phyloP scores from a whole-genome alignment of 2,888 invertebrate genomes.

The Callimorpha dominula region DNA sequence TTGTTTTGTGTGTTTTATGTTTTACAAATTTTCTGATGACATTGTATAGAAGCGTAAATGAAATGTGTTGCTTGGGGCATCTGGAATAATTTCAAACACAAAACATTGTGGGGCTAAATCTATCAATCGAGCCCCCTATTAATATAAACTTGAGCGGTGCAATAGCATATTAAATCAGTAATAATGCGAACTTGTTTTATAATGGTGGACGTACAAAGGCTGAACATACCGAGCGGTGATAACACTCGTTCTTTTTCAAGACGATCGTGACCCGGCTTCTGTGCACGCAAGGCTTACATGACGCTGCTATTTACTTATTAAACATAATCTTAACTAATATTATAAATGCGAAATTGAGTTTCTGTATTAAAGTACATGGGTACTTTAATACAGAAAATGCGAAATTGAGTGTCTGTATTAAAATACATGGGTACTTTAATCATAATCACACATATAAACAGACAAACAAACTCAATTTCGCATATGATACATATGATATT shows the following conservation, averaged over 20 bases:
- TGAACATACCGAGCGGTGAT: constrained; percentile 45
- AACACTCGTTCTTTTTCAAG: constrained; percentile 38
- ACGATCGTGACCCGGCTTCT: constrained; percentile 52
- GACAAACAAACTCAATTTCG: too few relatives aligned
- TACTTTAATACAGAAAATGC: too few relatives aligned
- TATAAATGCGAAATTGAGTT: too few relatives aligned
- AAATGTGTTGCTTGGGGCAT: too few relatives aligned
- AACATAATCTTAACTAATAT: not conserved
- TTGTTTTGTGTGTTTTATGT: too few relatives aligned
- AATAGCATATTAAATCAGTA: constrained; percentile 48
- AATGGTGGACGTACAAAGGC: constrained; percentile 44
- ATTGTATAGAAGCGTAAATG: too few relatives aligned
- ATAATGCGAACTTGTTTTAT: constrained; percentile 49
- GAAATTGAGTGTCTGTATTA: too few relatives aligned
- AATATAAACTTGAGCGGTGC: not conserved
- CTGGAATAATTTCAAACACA: not conserved
- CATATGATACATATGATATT: not conserved
- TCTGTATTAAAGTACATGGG: too few relatives aligned
- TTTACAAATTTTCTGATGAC: too few relatives aligned
- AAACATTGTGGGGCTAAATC: not conserved
- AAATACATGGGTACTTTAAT: too few relatives aligned
- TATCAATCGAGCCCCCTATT: not conserved
- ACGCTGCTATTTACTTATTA: not conserved
- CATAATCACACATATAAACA: too few relatives aligned
- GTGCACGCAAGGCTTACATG: constrained; percentile 46